phyloP scores from a whole-genome alignment of 1,140 invertebrate species.

The Leptinotarsa undecemlineata region DNA sequence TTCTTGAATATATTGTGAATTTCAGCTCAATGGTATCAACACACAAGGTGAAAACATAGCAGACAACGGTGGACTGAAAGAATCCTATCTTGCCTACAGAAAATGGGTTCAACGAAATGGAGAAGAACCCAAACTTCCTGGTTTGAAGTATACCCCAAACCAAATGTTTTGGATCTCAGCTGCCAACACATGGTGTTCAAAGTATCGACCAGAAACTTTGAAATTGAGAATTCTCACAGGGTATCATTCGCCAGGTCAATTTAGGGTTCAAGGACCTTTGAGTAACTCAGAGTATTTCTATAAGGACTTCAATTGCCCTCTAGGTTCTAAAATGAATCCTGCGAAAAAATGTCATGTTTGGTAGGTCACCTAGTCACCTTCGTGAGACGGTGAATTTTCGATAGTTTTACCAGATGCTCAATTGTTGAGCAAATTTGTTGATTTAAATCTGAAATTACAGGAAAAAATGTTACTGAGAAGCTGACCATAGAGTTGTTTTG shows the following conservation, averaged over 20 bases:
- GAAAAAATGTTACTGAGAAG: too few species aligned
- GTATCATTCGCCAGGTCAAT: slow-evolving; percentile 77
- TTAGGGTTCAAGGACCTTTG: slow-evolving; percentile 84
- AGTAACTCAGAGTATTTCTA: slow-evolving; percentile 90
- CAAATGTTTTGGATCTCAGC: slow-evolving; percentile 81
- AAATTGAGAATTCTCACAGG: slow-evolving; percentile 76
- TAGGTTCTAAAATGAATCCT: slow-evolving; percentile 85
- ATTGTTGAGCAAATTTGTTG: too few species aligned
- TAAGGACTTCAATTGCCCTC: slow-evolving; percentile 83
- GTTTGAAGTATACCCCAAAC: slow-evolving; percentile 55
- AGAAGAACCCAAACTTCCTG: slow-evolving; percentile 56
- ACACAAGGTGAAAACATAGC: slow-evolving; percentile 72
- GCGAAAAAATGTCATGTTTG: slow-evolving; percentile 82
- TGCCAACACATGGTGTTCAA: slow-evolving; percentile 70
- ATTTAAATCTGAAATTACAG: too few species aligned
- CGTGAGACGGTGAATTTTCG: too few species aligned
- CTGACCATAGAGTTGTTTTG: too few species aligned
- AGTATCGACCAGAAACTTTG: slow-evolving; percentile 71
- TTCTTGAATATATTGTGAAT: slow-evolving; percentile 1
- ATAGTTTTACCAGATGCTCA: too few species aligned
- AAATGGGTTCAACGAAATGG: slow-evolving; percentile 54
- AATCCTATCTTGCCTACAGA: slow-evolving; percentile 64
- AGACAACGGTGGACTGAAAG: slow-evolving; percentile 69
- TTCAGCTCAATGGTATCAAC: slow-evolving; percentile 65
- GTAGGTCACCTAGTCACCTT: slow-evolving; percentile 52